phyloP scores from a whole-genome alignment of 2,113 vertebrate species.

The Epinephelus moara region DNA sequence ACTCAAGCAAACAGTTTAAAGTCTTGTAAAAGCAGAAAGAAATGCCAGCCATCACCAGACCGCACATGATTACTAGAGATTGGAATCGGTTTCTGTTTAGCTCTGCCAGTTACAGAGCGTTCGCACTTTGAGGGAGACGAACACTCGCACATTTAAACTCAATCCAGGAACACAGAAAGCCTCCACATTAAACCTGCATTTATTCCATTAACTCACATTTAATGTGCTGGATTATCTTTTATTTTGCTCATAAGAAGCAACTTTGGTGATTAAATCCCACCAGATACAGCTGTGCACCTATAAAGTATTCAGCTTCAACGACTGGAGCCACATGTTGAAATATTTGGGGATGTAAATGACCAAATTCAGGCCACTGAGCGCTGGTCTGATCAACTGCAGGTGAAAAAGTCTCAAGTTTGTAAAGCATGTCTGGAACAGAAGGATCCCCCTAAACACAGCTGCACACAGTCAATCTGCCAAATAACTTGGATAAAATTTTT shows the following conservation, averaged over 20 bases:
- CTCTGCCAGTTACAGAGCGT: constrained; percentile 22
- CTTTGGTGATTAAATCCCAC: neutral
- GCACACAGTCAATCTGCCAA: neutral
- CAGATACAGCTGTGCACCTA: neutral
- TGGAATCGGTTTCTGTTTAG: constrained; percentile 38
- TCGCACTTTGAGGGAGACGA: constrained; percentile 28
- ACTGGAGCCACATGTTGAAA: neutral
- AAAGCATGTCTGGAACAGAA: neutral
- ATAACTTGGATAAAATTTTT: neutral
- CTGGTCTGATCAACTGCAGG: neutral
- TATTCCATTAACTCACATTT: constrained; percentile 10
- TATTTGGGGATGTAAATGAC: neutral
- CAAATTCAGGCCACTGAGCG: neutral
- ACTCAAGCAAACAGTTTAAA: neutral
- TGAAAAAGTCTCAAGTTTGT: neutral
- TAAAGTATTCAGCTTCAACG: too few relatives aligned
- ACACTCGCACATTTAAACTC: constrained; percentile 2
- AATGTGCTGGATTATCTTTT: neutral
- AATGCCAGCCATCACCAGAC: constrained; percentile 6
- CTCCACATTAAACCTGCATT: neutral
- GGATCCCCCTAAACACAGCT: neutral
- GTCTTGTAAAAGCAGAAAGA: neutral
- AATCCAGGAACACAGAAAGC: neutral
- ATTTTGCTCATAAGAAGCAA: neutral
- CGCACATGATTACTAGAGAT: constrained; percentile 26